Evolutionary conservation across 2,888 invertebrate species (phyloP), one percentile per base, ranked within the genome.

Genomic region (Ariolimax columbianus): DNA sequence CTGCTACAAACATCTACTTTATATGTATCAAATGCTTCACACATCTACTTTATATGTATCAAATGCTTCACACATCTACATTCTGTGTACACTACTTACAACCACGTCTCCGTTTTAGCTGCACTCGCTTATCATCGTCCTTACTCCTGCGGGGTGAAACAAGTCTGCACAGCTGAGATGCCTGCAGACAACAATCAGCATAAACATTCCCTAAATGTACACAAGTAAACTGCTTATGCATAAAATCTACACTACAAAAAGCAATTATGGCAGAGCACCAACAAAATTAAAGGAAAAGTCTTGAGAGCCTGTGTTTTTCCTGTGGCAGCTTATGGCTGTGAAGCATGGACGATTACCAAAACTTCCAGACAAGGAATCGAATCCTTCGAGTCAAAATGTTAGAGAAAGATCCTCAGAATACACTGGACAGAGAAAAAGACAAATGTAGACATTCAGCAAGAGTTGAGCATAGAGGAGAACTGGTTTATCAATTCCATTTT

Each of bases 131-230:
- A 36, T 83, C 83, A 83, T 83, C 83, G 68, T 83, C 83, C 70
- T 77, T 77, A 38, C 83, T 83, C 38, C 83, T 83, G 77, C 83
- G 77, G 6, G 83, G 77, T 51, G 83, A 83, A 26, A 83, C 83
- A 26, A 83, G 68, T 38, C 83, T 77, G 40, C 83, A 77, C 33
- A 83, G 43, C 30, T 83, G 83, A 23, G 83, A 83, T 68, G 77
- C 83, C 83, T 83, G 47, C 2, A 73, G 68, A 55, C 14, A 17
- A 36, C 36, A 77, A 75, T 3, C 9, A 40, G 11, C 7, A 30
- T 30, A 0, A 43, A 4, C 14, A n/a, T 40, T 33, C 14, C 19
- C 11, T 30, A 30, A 30, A 30, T 63, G 4, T 63, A 30, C 63
- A 30, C 30, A 30, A 7, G 14, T 17, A 30, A 3, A n/a, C 7